Evolutionary conservation across 1,140 invertebrate genomes (phyloP).

Genomic region (Drosophila sucinea): DNA sequence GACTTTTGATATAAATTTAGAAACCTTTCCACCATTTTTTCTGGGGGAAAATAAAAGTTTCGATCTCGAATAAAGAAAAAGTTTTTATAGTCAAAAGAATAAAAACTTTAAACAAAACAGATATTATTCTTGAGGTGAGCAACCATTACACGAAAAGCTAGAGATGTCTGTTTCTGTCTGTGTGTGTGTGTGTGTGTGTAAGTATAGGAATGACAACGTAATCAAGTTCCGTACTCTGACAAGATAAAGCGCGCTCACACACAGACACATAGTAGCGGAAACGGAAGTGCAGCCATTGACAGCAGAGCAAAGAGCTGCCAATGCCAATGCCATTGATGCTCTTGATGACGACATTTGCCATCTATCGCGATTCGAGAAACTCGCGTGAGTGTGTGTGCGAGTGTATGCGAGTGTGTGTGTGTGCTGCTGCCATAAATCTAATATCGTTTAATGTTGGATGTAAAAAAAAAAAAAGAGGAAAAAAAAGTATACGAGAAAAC

Average conservation of each 20-base stretch:
- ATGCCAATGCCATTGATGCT: conserved; percentile 36
- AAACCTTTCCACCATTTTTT: too few species aligned
- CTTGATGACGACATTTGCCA: conserved; percentile 28
- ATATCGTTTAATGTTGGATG: conserved; percentile 68
- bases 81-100: too few species aligned
- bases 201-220: conserved; percentile 47
- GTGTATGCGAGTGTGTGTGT: conserved; percentile 14
- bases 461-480: conserved; percentile 31
- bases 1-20: too few species aligned
- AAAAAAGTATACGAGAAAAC: neutral
- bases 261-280: conserved; percentile 40
- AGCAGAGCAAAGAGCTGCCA: conserved; percentile 27
- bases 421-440: conserved; percentile 58
- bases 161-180: neutral
- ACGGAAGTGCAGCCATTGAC: conserved; percentile 77
- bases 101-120: too few species aligned
- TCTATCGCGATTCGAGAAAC: conserved; percentile 22
- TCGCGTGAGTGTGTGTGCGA: conserved; percentile 11
- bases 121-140: neutral
- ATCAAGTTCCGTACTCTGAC: conserved; percentile 59
- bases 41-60: too few species aligned
- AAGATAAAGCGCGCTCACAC: conserved; percentile 49
- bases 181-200: conserved; percentile 6
- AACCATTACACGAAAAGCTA: neutral
- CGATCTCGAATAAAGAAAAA: too few species aligned